Conservation (phyloP, 2,888 invertebrate genomes). For the Andrena trimmerana region DNA sequence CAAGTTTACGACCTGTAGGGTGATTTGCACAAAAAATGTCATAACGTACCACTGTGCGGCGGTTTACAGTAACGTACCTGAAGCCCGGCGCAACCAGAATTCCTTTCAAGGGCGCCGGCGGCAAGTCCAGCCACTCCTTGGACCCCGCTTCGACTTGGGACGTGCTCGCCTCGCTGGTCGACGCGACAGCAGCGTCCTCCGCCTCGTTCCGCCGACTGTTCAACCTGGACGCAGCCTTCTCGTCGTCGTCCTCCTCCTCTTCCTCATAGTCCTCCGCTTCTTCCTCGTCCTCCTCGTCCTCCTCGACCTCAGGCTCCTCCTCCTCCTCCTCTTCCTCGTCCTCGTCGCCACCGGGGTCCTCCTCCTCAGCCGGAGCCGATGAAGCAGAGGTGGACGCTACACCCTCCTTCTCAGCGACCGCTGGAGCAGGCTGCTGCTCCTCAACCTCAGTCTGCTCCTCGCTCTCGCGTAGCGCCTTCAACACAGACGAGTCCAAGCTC, state of each 20-base stretch:
- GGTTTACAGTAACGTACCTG: constrained; percentile 78
- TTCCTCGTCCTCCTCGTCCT: constrained; percentile 67
- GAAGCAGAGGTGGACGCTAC: constrained; percentile 43
- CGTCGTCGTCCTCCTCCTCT: constrained; percentile 64
- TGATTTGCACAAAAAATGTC: no score
- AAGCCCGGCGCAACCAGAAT: constrained; percentile 87
- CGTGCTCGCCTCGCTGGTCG: constrained; percentile 39
- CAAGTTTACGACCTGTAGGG: no score
- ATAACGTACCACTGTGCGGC: not conserved
- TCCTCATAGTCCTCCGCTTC: constrained; percentile 57
- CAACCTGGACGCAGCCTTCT: constrained; percentile 38
- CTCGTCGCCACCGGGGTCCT: constrained; percentile 70
- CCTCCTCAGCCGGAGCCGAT: constrained; percentile 68
- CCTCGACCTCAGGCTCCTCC: constrained; percentile 71
- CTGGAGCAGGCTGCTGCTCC: constrained; percentile 26
- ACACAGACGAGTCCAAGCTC: constrained; percentile 65
- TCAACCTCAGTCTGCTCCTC: constrained; percentile 61
- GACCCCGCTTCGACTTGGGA: constrained; percentile 52
- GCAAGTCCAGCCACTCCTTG: constrained; percentile 75
- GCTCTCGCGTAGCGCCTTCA: constrained; percentile 65
- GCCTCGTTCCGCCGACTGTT: constrained; percentile 49
- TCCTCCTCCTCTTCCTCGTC: constrained; percentile 76
- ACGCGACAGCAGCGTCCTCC: constrained; percentile 30
- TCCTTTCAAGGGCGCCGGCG: constrained; percentile 86
- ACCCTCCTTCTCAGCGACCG: constrained; percentile 49